These are phyloP conservation scores for Hybognathus amarus DNA, from an alignment of 2,797 vertebrate species.

Conservation along the genomic window DNA sequence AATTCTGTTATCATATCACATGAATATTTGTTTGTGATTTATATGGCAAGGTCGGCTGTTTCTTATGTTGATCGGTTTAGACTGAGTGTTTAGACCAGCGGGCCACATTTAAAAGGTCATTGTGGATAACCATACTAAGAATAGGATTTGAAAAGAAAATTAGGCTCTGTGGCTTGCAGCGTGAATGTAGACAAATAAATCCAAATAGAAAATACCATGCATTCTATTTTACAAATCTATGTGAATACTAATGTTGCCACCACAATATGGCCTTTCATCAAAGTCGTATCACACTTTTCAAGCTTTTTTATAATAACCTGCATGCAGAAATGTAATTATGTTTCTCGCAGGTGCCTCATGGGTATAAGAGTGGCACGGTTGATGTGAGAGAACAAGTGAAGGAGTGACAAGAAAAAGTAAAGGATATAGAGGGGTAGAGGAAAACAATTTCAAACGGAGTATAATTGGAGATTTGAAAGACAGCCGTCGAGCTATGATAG, in stretches of 20 bases:
- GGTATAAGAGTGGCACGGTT: conserved; percentile 3
- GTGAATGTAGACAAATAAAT: conserved; percentile 16
- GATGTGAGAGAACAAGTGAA: conserved; percentile 38
- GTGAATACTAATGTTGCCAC: neutral
- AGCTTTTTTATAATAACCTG: conserved; percentile 21
- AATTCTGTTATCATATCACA: neutral
- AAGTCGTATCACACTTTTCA: neutral
- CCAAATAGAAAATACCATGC: conserved; percentile 11
- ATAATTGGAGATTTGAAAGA: conserved; percentile 62
- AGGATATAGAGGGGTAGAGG: conserved; percentile 21
- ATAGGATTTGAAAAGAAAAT: neutral
- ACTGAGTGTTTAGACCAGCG: conserved; percentile 22
- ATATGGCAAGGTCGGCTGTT: neutral
- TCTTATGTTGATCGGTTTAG: neutral
- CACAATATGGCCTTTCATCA: conserved; percentile 25
- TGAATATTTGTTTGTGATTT: neutral
- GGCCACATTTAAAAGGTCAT: conserved; percentile 8
- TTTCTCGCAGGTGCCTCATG: conserved; percentile 25
- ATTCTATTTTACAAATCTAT: neutral
- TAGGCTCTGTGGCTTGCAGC: neutral
- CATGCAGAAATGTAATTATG: conserved; percentile 31
- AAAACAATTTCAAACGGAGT: conserved; percentile 44
- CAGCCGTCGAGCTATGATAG: conserved; percentile 54
- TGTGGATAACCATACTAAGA: neutral
- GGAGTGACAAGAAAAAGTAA: conserved; percentile 34